A percentile compares a stretch with the other conserved stretches of the same genome.
Evolutionary conservation across 1,140 invertebrate species (phyloP).

Genomic region (Zaprionus ornatus): DNA sequence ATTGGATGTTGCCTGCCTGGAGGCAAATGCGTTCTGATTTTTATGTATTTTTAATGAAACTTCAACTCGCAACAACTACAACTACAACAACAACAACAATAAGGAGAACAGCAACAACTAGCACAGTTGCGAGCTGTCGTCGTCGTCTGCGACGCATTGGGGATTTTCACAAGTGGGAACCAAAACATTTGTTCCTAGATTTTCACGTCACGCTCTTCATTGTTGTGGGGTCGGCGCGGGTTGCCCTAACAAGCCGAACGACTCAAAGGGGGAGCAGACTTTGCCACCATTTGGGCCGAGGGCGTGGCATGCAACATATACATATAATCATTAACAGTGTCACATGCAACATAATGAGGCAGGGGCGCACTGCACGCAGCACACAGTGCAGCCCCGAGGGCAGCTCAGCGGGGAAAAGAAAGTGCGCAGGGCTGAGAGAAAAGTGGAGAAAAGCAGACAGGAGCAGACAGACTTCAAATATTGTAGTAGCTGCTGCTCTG

Average conservation of each 20-base stretch:
- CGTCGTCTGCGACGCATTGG: slow-evolving; percentile 37
- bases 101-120: background rate
- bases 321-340: slow-evolving; percentile 83
- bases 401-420: slow-evolving; percentile 14
- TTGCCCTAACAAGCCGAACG: slow-evolving; percentile 39
- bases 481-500: slow-evolving; percentile 17
- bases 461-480: slow-evolving; percentile 42
- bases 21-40: slow-evolving; percentile 59
- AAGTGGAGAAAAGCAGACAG: slow-evolving; percentile 30
- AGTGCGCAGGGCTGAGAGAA: background rate
- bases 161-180: slow-evolving; percentile 77
- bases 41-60: slow-evolving; percentile 74
- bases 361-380: slow-evolving; percentile 50
- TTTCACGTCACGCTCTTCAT: slow-evolving; percentile 66
- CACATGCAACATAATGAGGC: slow-evolving; percentile 81
- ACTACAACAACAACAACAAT: slow-evolving; percentile 3
- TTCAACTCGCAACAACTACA: slow-evolving; percentile 49
- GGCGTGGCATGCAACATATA: slow-evolving; percentile 60
- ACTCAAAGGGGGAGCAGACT: slow-evolving; percentile 14
- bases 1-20: slow-evolving; percentile 26
- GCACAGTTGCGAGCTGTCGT: slow-evolving; percentile 39
- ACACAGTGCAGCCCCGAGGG: slow-evolving; percentile 35
- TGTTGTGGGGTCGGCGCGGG: slow-evolving; percentile 45
- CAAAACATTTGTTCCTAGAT: slow-evolving; percentile 82
- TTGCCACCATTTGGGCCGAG: slow-evolving; percentile 39